A percentile compares a stretch with the other conserved stretches of the same genome.
phyloP scores from a whole-genome alignment of 2,888 invertebrate species.

The Apotomis capreana region DNA sequence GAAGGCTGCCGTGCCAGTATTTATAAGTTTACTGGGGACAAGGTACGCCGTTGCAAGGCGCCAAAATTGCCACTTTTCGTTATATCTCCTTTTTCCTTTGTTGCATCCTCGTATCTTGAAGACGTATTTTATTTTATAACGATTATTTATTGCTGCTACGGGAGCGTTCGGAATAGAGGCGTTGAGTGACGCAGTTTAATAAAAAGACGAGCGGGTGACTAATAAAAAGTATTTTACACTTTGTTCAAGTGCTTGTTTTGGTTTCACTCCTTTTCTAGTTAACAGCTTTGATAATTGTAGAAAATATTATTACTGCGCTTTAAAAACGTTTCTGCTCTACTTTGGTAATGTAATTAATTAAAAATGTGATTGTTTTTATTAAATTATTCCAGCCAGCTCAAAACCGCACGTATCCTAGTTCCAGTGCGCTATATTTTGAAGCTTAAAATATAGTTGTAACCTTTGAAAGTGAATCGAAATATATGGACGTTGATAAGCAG shows the following conservation, averaged over 20 bases:
- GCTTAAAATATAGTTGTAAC: background rate
- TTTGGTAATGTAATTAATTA: constrained; percentile 11
- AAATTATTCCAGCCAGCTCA: background rate
- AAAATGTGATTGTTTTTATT: background rate
- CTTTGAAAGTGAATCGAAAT: constrained; percentile 14
- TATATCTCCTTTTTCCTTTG: constrained; percentile 66
- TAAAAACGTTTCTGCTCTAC: background rate
- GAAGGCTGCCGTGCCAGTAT: constrained; percentile 47
- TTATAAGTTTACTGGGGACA: constrained; percentile 50
- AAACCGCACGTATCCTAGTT: background rate
- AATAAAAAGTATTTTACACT: constrained; percentile 20
- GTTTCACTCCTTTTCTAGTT: constrained; percentile 20
- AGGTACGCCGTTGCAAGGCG: constrained; percentile 62
- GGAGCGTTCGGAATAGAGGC: constrained; percentile 37
- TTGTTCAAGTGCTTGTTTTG: constrained; percentile 13
- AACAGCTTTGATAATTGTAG: constrained; percentile 22
- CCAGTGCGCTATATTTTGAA: background rate
- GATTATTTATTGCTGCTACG: constrained; percentile 54
- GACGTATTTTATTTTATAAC: constrained; percentile 64
- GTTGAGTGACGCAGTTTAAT: constrained; percentile 41
- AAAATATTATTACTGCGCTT: background rate
- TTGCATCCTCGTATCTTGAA: constrained; percentile 61
- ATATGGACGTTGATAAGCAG: constrained; percentile 30
- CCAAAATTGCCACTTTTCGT: constrained; percentile 75
- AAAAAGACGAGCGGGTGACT: constrained; percentile 25